Base-by-base conservation (phyloP, 1,140 invertebrate species). In the Parapsyche elsis region DNA sequence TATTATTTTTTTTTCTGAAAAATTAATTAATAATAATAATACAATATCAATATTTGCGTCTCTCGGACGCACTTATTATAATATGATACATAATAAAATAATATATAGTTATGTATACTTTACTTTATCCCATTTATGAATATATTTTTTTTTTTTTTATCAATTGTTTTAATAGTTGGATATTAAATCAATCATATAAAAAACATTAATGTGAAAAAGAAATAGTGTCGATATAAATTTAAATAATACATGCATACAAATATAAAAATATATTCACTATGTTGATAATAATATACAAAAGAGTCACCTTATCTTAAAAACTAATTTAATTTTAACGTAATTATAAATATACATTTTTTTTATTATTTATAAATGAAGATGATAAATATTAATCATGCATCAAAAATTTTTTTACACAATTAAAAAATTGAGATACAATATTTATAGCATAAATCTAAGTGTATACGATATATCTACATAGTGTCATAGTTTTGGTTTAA, bases 401-500 rank as follows among this genome's bases (percentile, higher is more conserved):
- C n/a, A n/a, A n/a, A n/a, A n/a, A n/a, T n/a, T n/a, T 5, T 53
- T 14, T 53, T 53, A 14, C 16, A 53, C 16, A 53, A 53, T 53
- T 14, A 14, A 53, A 53, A 53, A 12, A 53, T 53, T 53, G 49
- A 53, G 49, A 53, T 53, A 46, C 5, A 46, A 7, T 46, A 53
- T 53, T 14, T 53, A 53, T 5, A 53, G 49, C 49, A 10, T 46
- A 16, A 1, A 53, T 38, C 10, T 14, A 53, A 53, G 12, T 53
- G 12, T 53, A 5, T 14, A 4, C n/a, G n/a, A n/a, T n/a, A n/a
- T n/a, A n/a, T n/a, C n/a, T 24, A 64, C 21, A 67, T 67, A 23
- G 7, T 23, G 64, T 67, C 24, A 26, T 67, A 67, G 24, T 67
- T 61, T 67, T 67, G 64, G 64, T 67, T 67, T 26, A 24, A 26